Evolutionary conservation across 2,113 vertebrate genomes (phyloP).

Genomic region (Myocastor coypus): DNA sequence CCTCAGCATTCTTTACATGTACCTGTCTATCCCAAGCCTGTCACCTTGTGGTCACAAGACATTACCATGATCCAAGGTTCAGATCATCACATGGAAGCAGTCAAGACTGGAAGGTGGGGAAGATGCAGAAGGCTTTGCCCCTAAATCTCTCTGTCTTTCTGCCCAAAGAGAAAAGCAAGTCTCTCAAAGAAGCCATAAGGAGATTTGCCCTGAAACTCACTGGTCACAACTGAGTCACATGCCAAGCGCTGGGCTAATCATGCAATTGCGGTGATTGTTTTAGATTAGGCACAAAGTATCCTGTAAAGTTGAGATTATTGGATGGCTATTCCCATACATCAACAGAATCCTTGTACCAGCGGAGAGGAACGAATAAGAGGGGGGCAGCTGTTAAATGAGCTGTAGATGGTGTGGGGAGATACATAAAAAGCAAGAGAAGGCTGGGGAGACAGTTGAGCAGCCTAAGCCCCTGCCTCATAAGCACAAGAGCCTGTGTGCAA

Average conservation of each 20-base stretch:
- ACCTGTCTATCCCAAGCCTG: background rate
- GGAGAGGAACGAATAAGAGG: background rate
- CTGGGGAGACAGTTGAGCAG: too few species aligned
- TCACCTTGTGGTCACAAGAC: background rate
- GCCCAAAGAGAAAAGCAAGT: background rate
- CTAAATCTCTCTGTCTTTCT: background rate
- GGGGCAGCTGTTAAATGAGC: background rate
- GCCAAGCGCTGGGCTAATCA: background rate
- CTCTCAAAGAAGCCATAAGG: background rate
- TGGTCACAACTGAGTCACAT: background rate
- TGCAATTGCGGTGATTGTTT: background rate
- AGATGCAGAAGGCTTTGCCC: background rate
- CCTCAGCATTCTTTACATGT: accelerated
- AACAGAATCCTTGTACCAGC: background rate
- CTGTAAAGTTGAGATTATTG: background rate
- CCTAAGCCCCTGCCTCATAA: too few species aligned
- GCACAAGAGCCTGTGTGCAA: too few species aligned
- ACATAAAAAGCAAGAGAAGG: background rate
- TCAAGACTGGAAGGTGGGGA: background rate
- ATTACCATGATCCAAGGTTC: background rate
- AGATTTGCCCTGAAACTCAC: background rate
- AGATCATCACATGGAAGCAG: background rate
- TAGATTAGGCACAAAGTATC: background rate
- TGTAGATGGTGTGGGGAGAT: accelerated
- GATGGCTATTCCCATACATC: background rate